phyloP scores from a whole-genome alignment of 2,113 vertebrate genomes.

The Hydrolagus affinis region DNA sequence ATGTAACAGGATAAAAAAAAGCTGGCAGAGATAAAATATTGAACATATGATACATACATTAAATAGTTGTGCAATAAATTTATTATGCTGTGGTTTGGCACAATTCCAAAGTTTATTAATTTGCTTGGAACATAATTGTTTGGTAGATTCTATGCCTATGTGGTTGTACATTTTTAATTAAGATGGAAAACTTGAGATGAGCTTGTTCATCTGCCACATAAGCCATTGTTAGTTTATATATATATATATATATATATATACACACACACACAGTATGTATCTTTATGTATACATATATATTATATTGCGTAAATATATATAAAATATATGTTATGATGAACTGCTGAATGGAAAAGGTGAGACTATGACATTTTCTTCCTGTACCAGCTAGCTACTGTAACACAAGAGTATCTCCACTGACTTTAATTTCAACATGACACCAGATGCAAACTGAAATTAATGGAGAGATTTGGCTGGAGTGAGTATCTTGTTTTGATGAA shows the following conservation, averaged over 20 bases:
- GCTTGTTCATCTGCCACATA: not conserved
- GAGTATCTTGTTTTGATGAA: conserved; percentile 24
- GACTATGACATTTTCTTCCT: not conserved
- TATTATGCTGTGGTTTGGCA: not conserved
- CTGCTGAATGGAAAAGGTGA: not conserved
- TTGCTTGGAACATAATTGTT: not conserved
- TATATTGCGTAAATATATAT: too few species aligned
- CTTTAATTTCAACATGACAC: conserved; percentile 16
- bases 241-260: too few species aligned
- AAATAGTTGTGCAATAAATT: not conserved
- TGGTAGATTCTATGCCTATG: not conserved
- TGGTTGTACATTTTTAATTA: not conserved
- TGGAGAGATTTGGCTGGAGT: conserved; percentile 1
- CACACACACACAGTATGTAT: too few species aligned
- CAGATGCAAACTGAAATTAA: conserved; percentile 9
- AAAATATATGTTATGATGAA: not conserved
- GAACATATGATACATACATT: not conserved
- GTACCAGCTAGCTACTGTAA: not conserved
- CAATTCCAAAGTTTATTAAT: not conserved
- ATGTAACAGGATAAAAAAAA: not conserved
- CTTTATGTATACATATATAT: too few species aligned
- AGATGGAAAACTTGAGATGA: not conserved
- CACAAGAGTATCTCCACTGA: not conserved
- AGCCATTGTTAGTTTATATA: not conserved
- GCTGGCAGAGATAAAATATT: not conserved